A percentile compares a stretch with the other conserved stretches of the same genome.
phyloP scores from a whole-genome alignment of 2,888 invertebrate species.

The Melangyna quadrimaculata region DNA sequence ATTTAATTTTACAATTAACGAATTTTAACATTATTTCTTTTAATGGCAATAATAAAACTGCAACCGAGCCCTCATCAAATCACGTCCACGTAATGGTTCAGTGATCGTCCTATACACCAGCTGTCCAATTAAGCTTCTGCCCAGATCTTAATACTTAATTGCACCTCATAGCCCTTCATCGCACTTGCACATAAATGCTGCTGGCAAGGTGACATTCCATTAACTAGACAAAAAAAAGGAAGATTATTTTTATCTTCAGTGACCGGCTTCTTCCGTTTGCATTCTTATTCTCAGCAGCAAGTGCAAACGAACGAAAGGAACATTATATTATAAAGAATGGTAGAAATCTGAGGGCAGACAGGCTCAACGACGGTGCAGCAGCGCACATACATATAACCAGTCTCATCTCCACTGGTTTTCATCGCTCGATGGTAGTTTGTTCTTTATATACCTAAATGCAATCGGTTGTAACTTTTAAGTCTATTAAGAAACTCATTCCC shows the following conservation, averaged over 20 bases:
- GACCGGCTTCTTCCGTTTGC: conserved; percentile 38
- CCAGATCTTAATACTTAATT: conserved; percentile 48
- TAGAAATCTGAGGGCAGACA: conserved; percentile 27
- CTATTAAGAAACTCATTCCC: conserved; percentile 60
- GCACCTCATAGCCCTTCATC: conserved; percentile 31
- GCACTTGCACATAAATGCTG: background rate
- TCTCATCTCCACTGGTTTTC: background rate
- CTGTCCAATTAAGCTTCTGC: background rate
- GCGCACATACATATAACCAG: background rate
- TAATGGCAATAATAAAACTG: no score
- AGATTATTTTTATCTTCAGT: background rate
- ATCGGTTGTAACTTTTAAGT: conserved; percentile 44
- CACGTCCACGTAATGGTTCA: background rate
- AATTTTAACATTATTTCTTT: no score
- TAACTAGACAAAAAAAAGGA: conserved; percentile 29
- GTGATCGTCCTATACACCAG: background rate
- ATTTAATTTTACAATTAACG: no score
- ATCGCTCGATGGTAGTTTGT: background rate
- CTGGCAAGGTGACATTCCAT: conserved; percentile 53
- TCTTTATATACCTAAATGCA: conserved; percentile 25
- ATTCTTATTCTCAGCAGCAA: conserved; percentile 20
- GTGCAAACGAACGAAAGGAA: background rate
- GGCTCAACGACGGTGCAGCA: background rate
- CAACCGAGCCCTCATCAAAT: conserved; percentile 14
- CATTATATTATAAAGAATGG: background rate